These are phyloP conservation scores for Loxodonta africana DNA, from an alignment of 2,113 vertebrate genomes.

Conservation along the genomic window DNA sequence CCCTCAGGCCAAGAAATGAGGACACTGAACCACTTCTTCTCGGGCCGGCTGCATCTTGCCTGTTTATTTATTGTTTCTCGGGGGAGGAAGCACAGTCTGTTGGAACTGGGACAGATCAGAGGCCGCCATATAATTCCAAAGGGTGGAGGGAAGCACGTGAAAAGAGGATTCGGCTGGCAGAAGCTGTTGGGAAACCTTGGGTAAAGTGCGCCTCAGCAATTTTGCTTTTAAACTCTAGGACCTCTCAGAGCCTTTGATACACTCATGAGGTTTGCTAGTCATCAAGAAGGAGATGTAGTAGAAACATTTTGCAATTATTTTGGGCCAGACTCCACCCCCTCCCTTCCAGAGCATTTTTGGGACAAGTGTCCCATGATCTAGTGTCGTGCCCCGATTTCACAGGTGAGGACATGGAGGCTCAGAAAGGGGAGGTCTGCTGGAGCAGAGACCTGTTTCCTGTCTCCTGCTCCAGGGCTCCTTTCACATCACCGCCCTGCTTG, in stretches of 20 bases:
- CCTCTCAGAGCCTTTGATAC: not conserved
- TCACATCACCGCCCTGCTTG: fast-evolving
- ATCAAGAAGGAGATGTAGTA: not conserved
- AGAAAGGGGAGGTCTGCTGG: no score
- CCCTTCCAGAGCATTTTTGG: not conserved
- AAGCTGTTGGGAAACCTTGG: not conserved
- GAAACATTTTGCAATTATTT: not conserved
- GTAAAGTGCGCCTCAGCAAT: not conserved
- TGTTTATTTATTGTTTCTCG: not conserved
- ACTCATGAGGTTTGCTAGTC: not conserved
- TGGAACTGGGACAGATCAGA: not conserved
- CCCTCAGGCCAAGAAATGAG: not conserved
- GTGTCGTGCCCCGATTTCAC: not conserved
- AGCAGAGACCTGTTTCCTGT: not conserved
- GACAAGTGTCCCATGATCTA: no score
- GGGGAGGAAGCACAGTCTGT: not conserved
- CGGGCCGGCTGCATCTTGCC: not conserved
- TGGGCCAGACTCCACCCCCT: no score
- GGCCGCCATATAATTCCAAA: not conserved
- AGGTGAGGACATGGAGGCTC: not conserved
- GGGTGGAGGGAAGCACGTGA: not conserved
- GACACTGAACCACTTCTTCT: not conserved
- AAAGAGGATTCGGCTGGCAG: not conserved
- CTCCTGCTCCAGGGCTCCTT: not conserved
- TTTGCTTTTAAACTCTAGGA: not conserved